phyloP scores from a whole-genome alignment of 2,113 vertebrate genomes.

The Rhinichthys klamathensis region DNA sequence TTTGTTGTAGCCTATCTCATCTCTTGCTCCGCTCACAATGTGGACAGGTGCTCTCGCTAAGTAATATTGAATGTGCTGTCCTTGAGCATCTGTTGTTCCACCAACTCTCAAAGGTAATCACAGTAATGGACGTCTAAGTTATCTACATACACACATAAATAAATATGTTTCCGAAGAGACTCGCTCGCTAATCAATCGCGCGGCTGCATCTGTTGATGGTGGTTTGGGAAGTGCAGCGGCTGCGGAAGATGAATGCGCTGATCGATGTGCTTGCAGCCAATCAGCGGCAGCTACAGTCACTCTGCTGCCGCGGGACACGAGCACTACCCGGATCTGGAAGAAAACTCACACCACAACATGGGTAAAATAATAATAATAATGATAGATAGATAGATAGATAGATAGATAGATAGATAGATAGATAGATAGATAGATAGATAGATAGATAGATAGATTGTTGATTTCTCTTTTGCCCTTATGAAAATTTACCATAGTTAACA shows the following conservation, averaged over 20 bases:
- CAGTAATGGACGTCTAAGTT: conserved; percentile 81
- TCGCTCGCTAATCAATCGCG: conserved; percentile 78
- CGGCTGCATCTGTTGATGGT: conserved; percentile 78
- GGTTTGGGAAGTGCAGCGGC: conserved; percentile 70
- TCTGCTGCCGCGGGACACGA: conserved; percentile 59
- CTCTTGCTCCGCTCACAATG: conserved; percentile 65
- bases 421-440: neutral
- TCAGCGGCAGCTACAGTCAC: conserved; percentile 67
- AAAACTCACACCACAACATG: neutral
- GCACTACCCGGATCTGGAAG: conserved; percentile 58
- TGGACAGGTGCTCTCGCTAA: conserved; percentile 66
- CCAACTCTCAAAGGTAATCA: conserved; percentile 81
- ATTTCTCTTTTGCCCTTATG: no score
- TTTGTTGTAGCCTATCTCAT: conserved; percentile 18
- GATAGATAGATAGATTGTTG: neutral
- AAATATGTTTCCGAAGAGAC: conserved; percentile 82
- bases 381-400: neutral
- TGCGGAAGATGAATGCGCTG: conserved; percentile 72
- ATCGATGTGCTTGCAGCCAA: conserved; percentile 73
- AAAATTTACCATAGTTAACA: no score
- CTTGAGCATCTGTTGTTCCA: conserved; percentile 80
- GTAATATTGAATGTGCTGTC: conserved; percentile 78
- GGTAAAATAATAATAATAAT: neutral
- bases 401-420: neutral
- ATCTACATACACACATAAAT: conserved; percentile 81